Conservation (phyloP, 1,140 invertebrate species). For the Alviniconcha marisindica region DNA sequence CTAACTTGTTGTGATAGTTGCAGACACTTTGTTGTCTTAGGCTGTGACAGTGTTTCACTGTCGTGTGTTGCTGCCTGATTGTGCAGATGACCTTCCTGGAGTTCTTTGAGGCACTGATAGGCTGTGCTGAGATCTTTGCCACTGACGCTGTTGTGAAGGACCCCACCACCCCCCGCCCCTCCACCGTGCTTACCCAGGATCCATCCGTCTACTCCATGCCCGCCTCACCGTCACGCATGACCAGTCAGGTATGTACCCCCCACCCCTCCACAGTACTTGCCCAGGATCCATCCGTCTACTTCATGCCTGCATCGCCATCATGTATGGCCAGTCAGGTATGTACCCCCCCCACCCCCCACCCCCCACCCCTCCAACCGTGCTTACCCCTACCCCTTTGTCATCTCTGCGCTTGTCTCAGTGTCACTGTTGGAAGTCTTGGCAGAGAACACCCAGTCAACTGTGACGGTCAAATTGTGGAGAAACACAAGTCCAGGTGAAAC, state of each 20-base stretch:
- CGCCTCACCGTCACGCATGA: conserved; percentile 62
- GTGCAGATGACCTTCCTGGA: conserved; percentile 75
- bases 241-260: conserved; percentile 64
- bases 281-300: conserved; percentile 68
- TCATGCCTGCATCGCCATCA: conserved; percentile 52
- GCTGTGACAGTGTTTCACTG: too few relatives aligned
- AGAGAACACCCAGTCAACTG: too few relatives aligned
- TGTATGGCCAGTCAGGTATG: conserved; percentile 68
- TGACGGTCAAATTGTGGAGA: too few relatives aligned
- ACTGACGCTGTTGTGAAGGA: conserved; percentile 73
- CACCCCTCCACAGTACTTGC: not conserved
- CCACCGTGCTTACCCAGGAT: conserved; percentile 64
- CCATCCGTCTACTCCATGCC: conserved; percentile 71
- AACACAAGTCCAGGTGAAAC: too few relatives aligned
- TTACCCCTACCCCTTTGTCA: too few relatives aligned
- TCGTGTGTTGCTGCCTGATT: not conserved
- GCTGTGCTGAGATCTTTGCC: conserved; percentile 73
- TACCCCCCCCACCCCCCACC: too few relatives aligned
- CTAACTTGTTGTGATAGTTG: too few relatives aligned
- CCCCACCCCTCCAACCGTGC: too few relatives aligned
- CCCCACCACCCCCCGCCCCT: conserved; percentile 68
- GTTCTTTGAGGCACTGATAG: conserved; percentile 75
- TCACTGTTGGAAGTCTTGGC: too few relatives aligned
- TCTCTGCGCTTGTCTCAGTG: too few relatives aligned
- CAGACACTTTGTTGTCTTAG: too few relatives aligned